Conservation (phyloP, 2,888 invertebrate genomes). For the Rhagonycha fulva region DNA sequence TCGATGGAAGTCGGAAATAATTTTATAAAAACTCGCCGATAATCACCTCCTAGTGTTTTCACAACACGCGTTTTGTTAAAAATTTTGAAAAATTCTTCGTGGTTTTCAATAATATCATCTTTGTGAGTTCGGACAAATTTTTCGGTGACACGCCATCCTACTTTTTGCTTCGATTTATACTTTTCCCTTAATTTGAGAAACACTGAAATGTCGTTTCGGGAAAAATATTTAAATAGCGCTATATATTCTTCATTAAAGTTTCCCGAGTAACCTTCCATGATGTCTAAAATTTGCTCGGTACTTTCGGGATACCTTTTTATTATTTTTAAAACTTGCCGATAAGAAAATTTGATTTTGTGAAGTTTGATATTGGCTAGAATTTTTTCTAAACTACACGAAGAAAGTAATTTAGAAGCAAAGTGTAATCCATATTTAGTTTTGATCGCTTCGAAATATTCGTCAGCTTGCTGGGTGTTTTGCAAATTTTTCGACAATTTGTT, state of each 20-base stretch:
- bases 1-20: constrained; percentile 9
- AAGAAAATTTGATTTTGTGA: constrained; percentile 15
- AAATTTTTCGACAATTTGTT: constrained; percentile 19
- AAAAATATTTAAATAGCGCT: constrained; percentile 7
- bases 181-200: constrained; percentile 16
- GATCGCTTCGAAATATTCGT: constrained; percentile 22
- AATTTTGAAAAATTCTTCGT: not conserved
- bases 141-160: constrained; percentile 21
- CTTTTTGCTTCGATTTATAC: not conserved
- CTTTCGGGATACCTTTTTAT: constrained; percentile 15
- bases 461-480: constrained; percentile 6
- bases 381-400: constrained; percentile 14
- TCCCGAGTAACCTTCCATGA: not conserved
- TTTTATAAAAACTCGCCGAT: constrained; percentile 9
- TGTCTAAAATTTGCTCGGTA: constrained; percentile 10
- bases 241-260: not conserved
- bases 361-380: constrained; percentile 12
- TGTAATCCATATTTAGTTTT: constrained; percentile 23
- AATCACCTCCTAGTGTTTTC: constrained; percentile 10
- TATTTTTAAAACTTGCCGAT: constrained; percentile 13
- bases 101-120: constrained; percentile 13
- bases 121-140: constrained; percentile 14
- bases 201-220: constrained; percentile 5
- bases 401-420: constrained; percentile 22
- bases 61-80: constrained; percentile 8